phyloP scores from a whole-genome alignment of 37 sponge, comb jelly and placozoan species.

The Theonella swinhoei region DNA sequence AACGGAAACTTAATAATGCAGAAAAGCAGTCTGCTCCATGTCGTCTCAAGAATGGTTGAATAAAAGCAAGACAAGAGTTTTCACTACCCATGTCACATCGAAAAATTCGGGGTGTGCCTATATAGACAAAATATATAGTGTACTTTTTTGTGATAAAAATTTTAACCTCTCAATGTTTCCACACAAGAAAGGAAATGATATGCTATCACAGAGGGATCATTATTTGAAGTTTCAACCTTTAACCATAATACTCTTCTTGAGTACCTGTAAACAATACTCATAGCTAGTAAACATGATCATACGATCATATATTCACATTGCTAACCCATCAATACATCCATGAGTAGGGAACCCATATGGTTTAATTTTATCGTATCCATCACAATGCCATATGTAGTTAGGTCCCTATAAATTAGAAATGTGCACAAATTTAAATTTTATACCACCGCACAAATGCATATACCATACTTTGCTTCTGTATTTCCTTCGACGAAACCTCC shows the following conservation, averaged over 20 bases:
- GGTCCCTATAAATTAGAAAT: conserved; percentile 3
- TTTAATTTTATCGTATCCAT: conserved; percentile 38
- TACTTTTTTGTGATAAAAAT: not conserved
- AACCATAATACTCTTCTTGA: no score
- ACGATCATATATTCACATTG: not conserved
- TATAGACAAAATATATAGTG: not conserved
- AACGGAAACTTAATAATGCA: conserved; percentile 13
- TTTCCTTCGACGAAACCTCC: not conserved
- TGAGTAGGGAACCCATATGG: conserved; percentile 33
- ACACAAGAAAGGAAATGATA: conserved; percentile 15
- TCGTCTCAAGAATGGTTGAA: no score
- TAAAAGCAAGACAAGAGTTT: no score
- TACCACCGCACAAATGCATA: no score
- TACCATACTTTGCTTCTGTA: no score
- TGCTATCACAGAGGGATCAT: conserved; percentile 32
- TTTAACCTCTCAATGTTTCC: not conserved
- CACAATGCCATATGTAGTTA: conserved; percentile 31
- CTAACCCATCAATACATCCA: conserved; percentile 54
- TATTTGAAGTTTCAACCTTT: conserved; percentile 23
- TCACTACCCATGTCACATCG: no score
- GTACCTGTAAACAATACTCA: conserved; percentile 17
- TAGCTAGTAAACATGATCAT: not conserved
- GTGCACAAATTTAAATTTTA: no score
- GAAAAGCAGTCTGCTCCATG: not conserved
- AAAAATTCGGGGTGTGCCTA: conserved; percentile 26